Percentiles rank a stretch among this genome's conserved stretches.
phyloP scores from a whole-genome alignment of 1,140 invertebrate genomes.

The Leptinotarsa lineolata region DNA sequence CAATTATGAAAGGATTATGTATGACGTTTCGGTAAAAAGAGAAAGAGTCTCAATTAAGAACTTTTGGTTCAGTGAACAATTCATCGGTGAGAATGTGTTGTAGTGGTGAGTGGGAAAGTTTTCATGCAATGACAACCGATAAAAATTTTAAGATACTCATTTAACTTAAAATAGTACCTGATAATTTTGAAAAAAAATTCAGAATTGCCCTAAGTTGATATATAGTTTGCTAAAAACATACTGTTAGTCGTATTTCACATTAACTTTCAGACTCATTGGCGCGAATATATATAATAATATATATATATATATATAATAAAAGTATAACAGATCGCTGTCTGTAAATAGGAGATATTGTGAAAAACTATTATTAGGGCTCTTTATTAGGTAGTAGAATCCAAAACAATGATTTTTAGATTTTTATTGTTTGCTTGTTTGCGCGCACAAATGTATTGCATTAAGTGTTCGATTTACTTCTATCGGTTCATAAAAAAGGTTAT shows the following conservation, averaged over 20 bases:
- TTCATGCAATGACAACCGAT: background rate
- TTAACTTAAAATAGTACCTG: background rate
- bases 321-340: too few relatives aligned
- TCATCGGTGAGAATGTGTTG: background rate
- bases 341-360: too few relatives aligned
- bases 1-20: constrained; percentile 8
- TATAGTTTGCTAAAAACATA: background rate
- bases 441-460: too few relatives aligned
- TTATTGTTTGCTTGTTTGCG: too few relatives aligned
- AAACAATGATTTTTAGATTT: too few relatives aligned
- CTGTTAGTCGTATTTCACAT: background rate
- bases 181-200: too few relatives aligned
- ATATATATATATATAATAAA: too few relatives aligned
- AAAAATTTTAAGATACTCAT: background rate
- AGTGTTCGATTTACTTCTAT: too few relatives aligned
- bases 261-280: background rate
- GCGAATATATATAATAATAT: too few relatives aligned
- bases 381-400: too few relatives aligned
- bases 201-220: background rate
- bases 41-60: background rate
- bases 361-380: too few relatives aligned
- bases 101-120: background rate
- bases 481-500: too few relatives aligned
- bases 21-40: background rate
- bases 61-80: constrained; percentile 3